Evolutionary conservation across 2,888 invertebrate species (phyloP), one percentile per base, ranked within the genome.

Genomic region (Mesoligia furuncula): DNA sequence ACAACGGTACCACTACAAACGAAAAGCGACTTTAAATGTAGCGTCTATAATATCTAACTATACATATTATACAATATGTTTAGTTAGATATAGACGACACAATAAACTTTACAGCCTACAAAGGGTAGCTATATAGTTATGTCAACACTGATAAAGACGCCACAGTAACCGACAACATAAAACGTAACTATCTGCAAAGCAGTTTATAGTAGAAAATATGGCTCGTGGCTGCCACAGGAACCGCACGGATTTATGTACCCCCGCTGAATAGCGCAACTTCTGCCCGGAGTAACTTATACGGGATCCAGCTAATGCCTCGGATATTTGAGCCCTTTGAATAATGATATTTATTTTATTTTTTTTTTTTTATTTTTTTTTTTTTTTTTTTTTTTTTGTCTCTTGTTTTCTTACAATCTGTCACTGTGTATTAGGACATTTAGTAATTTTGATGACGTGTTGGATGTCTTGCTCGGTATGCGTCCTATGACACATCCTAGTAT

Each of bases 201-300:
- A 74, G 78, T 85, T 83, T 85, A 78, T 76, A 66, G 62, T 65
- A 73, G 74, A 78, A 85, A 84, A 86, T 85, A 81, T 85, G 78
- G 86, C 64, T 62, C 79, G 70, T 78, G 67, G 61, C 75, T 84
- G 76, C 75, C 75, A 62, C 75, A 64, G 64, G 68, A 75, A 86
- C 85, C 75, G 69, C 73, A 73, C 39, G 72, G 75, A 85, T 86
- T 86, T 86, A 85, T 84, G 76, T 70, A 74, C 76, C 75, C 65
- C 70, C 20, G n/a, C 51, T 85, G 76, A 79, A 85, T 86, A 81
- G 87, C 69, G 62, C 39, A 45, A 74, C 72, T 76, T 81, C 72
- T 80, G 54, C 5, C 13, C 39, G n/a, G 61, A 73, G 67, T 84
- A 71, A 85, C 81, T 76, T 85, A 84, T 83, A 83, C 64, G 64